Evolutionary conservation across 1,140 invertebrate species (phyloP).

Genomic region (Aphelenchoides besseyi): DNA sequence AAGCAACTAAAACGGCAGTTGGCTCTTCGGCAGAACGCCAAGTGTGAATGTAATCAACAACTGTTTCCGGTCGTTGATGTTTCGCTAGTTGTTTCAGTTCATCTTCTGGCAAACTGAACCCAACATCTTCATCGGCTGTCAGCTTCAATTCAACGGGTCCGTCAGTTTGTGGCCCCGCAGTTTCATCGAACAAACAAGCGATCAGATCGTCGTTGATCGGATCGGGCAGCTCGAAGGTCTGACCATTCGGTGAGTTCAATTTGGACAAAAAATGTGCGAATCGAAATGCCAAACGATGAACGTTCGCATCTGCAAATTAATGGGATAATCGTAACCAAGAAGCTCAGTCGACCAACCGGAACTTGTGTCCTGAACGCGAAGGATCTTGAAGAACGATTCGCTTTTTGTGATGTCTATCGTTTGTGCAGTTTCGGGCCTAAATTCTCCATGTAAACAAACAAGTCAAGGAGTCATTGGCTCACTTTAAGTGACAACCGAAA

Average conservation of each 20-base stretch:
- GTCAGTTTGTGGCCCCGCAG: neutral
- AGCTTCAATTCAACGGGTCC: neutral
- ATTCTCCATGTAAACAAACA: neutral
- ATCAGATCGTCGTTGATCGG: neutral
- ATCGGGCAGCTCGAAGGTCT: neutral
- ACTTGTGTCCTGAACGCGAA: neutral
- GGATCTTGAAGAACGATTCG: slow-evolving; percentile 10
- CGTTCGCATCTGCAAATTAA: neutral
- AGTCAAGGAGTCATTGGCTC: no score
- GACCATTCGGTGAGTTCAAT: neutral
- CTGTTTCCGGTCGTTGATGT: neutral
- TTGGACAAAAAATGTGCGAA: slow-evolving; percentile 5
- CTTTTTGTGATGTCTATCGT: neutral
- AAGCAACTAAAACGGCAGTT: neutral
- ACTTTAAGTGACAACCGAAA: slow-evolving; percentile 6
- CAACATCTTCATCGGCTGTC: neutral
- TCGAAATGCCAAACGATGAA: neutral
- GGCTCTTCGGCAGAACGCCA: neutral
- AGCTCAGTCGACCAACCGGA: neutral
- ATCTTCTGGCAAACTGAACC: neutral
- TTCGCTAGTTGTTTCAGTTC: neutral
- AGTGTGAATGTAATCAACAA: neutral
- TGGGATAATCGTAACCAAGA: neutral
- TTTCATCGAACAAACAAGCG: neutral
- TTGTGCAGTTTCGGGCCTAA: neutral